Evolutionary conservation across 64 coral and sea anemone species (phyloP), one percentile per base, ranked within the genome.

Genomic region (Actinia tenebrosa): DNA sequence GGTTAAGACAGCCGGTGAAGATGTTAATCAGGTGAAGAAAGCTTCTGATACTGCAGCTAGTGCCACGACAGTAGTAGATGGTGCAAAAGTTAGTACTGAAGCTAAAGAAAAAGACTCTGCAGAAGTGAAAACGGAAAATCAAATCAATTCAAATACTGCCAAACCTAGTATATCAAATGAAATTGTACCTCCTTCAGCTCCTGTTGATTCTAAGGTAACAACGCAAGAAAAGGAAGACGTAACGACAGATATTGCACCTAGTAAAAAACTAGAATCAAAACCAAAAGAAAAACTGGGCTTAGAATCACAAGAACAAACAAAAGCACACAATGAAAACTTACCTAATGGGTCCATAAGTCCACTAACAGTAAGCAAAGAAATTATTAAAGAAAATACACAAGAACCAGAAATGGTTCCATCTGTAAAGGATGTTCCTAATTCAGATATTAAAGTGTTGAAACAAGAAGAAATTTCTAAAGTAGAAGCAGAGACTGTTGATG

Each of bases 331-430:
- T 50, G 44, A 45, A 53, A 85, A 44, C 54, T 45, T 85, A 23
- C 83, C 53, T 2, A 85, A 85, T 85, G 83, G 83, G 16, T 61
- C 54, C 26, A 85, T 64, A 26, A 85, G 83, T 16, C 83, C 83
- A 1, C 3, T 53, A 44, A 44, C 79, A 46, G 79, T 46, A 25
- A 61, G 9, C 2, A 56, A 85, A 60, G 83, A 85, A 64, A 63
- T 61, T 27, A 13, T 85, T 46, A 11, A 26, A 59, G 83, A 85
- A 59, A 83, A 11, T 5, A 64, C 18, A 10, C 50, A 85, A 63
- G 83, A 85, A 2, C 17, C 45, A 15, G 83, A 85, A 85, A 60
- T 85, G 83, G 11, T 46, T 22, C 83, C 83, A 4, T 46, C 56
- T 10, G 54, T 53, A 7, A 30, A 85, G 8, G 60, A 85, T 8